Conservation (phyloP, 2,113 vertebrate species). For the Calidris pugnax region DNA sequence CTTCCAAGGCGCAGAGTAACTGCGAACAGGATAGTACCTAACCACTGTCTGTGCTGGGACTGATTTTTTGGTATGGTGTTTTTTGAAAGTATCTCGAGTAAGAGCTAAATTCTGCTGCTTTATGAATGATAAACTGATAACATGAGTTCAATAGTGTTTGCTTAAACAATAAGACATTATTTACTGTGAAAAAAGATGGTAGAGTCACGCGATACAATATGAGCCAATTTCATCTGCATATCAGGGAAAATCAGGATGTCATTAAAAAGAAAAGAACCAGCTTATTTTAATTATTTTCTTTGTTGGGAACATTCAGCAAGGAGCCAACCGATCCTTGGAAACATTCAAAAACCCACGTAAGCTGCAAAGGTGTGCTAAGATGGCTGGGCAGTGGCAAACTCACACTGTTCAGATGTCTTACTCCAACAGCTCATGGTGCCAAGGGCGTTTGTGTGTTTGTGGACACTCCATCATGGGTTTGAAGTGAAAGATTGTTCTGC, state of each 20-base stretch:
- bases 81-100: neutral
- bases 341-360: neutral
- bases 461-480: neutral
- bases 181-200: neutral
- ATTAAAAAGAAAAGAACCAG: neutral
- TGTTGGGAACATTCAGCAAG: neutral
- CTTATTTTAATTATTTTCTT: neutral
- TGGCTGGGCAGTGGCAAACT: neutral
- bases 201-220: neutral
- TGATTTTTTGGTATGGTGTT: neutral
- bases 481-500: neutral
- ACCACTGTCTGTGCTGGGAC: neutral
- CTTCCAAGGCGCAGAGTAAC: neutral
- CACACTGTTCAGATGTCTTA: neutral
- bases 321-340: neutral
- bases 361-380: neutral
- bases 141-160: neutral
- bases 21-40: neutral
- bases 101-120: neutral
- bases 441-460: neutral
- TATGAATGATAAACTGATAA: neutral
- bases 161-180: neutral
- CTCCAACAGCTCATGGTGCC: neutral
- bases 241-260: neutral
- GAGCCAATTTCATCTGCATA: neutral